These are phyloP conservation scores for Thymelicus lineola DNA, from an alignment of 2,888 invertebrate species.

Conservation along the genomic window DNA sequence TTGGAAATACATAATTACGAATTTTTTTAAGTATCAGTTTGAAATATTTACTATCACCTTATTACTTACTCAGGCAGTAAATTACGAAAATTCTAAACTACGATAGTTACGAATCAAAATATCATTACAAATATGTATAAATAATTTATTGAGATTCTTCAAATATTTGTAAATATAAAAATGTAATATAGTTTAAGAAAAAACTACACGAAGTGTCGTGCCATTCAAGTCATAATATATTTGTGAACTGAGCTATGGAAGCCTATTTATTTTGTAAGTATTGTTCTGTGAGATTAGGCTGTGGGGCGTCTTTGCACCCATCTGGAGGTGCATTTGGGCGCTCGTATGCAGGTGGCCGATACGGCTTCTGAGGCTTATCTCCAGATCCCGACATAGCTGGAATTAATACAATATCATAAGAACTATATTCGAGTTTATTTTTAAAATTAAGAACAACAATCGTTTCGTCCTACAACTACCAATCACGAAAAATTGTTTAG, in stretches of 20 bases:
- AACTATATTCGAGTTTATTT: too few relatives aligned
- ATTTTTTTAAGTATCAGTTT: too few relatives aligned
- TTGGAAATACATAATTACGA: not conserved
- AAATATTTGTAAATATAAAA: not conserved
- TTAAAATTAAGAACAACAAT: too few relatives aligned
- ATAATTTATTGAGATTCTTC: constrained; percentile 26
- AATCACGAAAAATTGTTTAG: too few relatives aligned
- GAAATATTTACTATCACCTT: too few relatives aligned
- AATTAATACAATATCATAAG: constrained; percentile 19
- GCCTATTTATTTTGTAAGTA: too few relatives aligned
- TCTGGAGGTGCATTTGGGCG: constrained; percentile 59
- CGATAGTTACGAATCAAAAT: too few relatives aligned
- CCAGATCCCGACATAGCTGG: constrained; percentile 63
- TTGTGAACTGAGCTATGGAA: too few relatives aligned
- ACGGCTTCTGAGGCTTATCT: constrained; percentile 59
- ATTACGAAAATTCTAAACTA: too few relatives aligned
- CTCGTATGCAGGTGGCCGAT: constrained; percentile 61
- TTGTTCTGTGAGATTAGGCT: constrained; percentile 38
- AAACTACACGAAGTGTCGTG: not conserved
- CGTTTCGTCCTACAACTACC: too few relatives aligned
- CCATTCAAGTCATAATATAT: too few relatives aligned
- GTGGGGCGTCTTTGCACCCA: constrained; percentile 50
- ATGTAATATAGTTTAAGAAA: not conserved
- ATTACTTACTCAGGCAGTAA: too few relatives aligned
- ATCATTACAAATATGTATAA: not conserved